Percentiles rank a stretch among this genome's conserved stretches.
Conservation (phyloP, 2,888 invertebrate species). For the Drosophila acutilabella region DNA sequence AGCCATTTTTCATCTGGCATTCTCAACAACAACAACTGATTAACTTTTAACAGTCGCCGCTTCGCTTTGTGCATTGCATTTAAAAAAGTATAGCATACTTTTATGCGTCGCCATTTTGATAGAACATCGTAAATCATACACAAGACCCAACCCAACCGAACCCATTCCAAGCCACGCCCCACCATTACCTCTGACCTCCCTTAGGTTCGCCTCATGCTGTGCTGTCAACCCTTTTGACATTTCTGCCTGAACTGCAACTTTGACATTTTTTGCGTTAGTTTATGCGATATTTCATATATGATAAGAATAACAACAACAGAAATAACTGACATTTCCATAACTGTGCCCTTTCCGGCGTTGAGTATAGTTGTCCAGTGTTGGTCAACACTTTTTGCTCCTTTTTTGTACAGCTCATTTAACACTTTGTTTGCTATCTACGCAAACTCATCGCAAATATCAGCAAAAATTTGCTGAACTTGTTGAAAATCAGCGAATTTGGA, state of each 20-base stretch:
- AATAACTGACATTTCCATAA: slow-evolving; percentile 61
- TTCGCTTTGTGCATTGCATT: slow-evolving; percentile 71
- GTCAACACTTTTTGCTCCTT: slow-evolving; percentile 30
- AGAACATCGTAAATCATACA: slow-evolving; percentile 72
- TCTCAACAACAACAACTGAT: slow-evolving; percentile 64
- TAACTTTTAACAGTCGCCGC: slow-evolving; percentile 73
- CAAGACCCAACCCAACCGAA: slow-evolving; percentile 14
- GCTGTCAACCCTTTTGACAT: slow-evolving; percentile 70
- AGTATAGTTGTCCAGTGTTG: slow-evolving; percentile 35
- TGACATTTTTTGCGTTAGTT: slow-evolving; percentile 77
- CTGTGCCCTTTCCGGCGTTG: slow-evolving; percentile 10
- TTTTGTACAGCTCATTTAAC: slow-evolving; percentile 69
- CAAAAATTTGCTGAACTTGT: slow-evolving; percentile 12
- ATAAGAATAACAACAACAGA: slow-evolving; percentile 55
- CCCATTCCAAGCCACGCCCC: slow-evolving; percentile 1
- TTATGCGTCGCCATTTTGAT: slow-evolving; percentile 69
- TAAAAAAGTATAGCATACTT: slow-evolving; percentile 63
- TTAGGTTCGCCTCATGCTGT: slow-evolving; percentile 10
- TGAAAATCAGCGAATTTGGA: slow-evolving; percentile 26
- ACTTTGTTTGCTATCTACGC: slow-evolving; percentile 46
- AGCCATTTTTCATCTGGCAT: slow-evolving; percentile 71
- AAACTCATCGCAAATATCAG: slow-evolving; percentile 35
- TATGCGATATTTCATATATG: slow-evolving; percentile 78
- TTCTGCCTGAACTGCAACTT: slow-evolving; percentile 67
- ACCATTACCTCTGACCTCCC: slow-evolving; percentile 7